Evolutionary conservation across 2,888 invertebrate species (phyloP).

Genomic region (Parochlus steinenii): DNA sequence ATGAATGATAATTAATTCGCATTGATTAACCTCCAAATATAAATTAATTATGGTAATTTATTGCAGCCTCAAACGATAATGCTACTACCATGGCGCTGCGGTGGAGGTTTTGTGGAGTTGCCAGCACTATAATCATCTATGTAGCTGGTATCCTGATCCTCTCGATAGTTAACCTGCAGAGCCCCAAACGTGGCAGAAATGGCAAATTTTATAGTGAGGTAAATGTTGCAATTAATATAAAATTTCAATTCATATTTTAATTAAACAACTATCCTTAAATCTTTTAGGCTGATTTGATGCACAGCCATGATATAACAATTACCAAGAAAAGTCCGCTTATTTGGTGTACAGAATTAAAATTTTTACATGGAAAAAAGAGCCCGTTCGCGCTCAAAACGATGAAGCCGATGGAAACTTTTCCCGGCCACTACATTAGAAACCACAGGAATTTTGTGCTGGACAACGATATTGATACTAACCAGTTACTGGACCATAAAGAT

Average conservation of each 20-base stretch:
- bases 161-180: constrained; percentile 29
- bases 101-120: constrained; percentile 30
- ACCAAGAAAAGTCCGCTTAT: constrained; percentile 25
- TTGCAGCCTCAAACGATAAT: no score
- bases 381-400: constrained; percentile 4
- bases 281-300: constrained; percentile 15
- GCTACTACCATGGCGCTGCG: constrained; percentile 27
- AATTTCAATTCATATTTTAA: constrained; percentile 1
- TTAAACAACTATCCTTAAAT: neutral
- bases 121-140: constrained; percentile 27
- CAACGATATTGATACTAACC: constrained; percentile 1
- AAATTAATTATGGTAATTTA: no score
- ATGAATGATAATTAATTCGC: no score
- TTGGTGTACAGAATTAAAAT: constrained; percentile 28
- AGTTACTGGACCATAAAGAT: neutral
- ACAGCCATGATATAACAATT: constrained; percentile 24
- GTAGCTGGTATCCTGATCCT: constrained; percentile 28
- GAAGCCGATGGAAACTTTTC: constrained; percentile 10
- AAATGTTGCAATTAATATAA: neutral
- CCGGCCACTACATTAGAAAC: constrained; percentile 9
- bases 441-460: constrained; percentile 8
- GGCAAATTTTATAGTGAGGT: constrained; percentile 16
- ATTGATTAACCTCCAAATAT: no score
- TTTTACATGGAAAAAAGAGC: constrained; percentile 15
- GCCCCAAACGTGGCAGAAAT: constrained; percentile 24